These are phyloP conservation scores for Camptogramma bilineatum DNA, from an alignment of 2,888 invertebrate species.

Conservation along the genomic window DNA sequence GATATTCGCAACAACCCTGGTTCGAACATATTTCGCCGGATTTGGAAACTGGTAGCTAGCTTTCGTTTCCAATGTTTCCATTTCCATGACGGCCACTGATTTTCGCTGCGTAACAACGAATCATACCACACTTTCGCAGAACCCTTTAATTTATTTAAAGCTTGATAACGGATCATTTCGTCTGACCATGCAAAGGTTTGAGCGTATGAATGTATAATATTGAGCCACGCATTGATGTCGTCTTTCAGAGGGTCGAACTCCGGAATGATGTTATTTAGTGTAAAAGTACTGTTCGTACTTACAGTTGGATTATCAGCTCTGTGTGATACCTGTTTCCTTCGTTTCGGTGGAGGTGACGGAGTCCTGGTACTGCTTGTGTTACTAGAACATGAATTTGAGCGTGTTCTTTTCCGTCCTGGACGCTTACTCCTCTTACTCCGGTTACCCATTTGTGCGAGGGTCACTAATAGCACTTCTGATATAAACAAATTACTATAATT, in stretches of 20 bases:
- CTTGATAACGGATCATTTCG: neutral
- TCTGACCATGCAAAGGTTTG: neutral
- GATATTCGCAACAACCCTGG: too few relatives aligned
- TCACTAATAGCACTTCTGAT: too few relatives aligned
- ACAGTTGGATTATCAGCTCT: neutral
- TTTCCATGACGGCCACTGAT: neutral
- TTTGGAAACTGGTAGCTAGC: neutral
- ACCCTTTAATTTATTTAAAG: neutral
- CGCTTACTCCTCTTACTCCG: too few relatives aligned
- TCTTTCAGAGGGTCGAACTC: neutral
- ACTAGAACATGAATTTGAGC: too few relatives aligned
- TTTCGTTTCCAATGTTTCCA: neutral
- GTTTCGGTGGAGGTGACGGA: too few relatives aligned
- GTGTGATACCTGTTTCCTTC: too few relatives aligned
- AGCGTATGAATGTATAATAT: neutral
- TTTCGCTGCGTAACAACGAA: neutral
- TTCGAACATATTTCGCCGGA: neutral
- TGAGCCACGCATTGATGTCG: neutral
- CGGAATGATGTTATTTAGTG: neutral
- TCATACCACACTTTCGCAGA: neutral
- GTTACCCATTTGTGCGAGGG: too few relatives aligned
- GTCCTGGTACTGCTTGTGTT: too few relatives aligned
- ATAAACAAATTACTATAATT: too few relatives aligned
- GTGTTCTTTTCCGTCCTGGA: too few relatives aligned
- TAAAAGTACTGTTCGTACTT: neutral